Conservation (phyloP, 2,797 vertebrate species). For the Thunnus albacares region DNA sequence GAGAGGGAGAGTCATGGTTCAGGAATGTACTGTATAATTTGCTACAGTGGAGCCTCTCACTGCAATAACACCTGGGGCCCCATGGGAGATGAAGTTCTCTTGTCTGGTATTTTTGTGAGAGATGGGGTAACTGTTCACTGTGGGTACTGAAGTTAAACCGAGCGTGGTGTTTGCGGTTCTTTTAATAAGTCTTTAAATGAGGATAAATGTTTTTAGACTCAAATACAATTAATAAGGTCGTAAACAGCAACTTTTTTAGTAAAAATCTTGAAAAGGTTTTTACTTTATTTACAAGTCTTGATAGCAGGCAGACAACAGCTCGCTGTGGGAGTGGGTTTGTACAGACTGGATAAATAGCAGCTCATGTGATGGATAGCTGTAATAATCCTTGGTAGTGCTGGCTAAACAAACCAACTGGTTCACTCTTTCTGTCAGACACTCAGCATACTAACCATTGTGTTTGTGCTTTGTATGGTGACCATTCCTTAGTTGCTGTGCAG, state of each 20-base stretch:
- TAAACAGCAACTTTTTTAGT: neutral
- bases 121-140: neutral
- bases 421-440: neutral
- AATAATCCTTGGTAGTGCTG: neutral
- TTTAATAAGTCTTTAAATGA: neutral
- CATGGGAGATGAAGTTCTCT: conserved; percentile 33
- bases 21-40: conserved; percentile 71
- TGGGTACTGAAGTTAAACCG: neutral
- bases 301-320: neutral
- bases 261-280: neutral
- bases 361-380: conserved; percentile 17
- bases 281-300: neutral
- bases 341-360: conserved; percentile 3
- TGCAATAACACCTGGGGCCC: conserved; percentile 63
- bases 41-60: conserved; percentile 25
- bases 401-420: neutral
- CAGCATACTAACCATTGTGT: conserved; percentile 3
- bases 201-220: neutral
- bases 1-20: conserved; percentile 42
- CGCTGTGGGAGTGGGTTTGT: neutral
- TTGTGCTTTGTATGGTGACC: conserved; percentile 1
- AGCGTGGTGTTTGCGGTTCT: neutral
- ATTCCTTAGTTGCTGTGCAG: neutral
- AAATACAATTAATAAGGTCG: neutral
- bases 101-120: neutral